Evolutionary conservation across 2,797 vertebrate species (phyloP).

Genomic region (Sternarchorhynchus goeldii): DNA sequence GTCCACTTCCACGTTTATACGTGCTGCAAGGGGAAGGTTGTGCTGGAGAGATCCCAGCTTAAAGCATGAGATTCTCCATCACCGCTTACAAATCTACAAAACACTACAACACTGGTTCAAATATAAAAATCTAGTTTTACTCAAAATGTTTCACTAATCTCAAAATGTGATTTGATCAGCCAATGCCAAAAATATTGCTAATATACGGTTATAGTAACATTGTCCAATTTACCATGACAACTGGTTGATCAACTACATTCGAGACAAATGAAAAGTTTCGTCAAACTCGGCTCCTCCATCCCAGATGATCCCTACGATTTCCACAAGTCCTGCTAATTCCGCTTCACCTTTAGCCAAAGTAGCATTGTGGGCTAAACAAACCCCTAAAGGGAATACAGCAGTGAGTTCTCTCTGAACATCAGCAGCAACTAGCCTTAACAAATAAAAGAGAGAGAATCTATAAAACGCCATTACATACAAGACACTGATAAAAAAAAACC

Average conservation of each 20-base stretch:
- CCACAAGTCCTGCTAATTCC: background rate
- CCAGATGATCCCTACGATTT: too few relatives aligned
- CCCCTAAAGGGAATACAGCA: conserved; percentile 9
- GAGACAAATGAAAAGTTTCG: too few relatives aligned
- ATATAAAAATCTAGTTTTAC: too few relatives aligned
- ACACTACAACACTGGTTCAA: background rate
- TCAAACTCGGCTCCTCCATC: too few relatives aligned
- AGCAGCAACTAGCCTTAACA: conserved; percentile 39
- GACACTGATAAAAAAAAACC: too few relatives aligned
- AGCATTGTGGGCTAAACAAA: background rate
- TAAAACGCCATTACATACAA: background rate
- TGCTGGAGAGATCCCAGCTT: background rate
- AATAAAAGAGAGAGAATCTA: background rate
- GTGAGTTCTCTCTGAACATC: background rate
- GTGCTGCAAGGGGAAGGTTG: background rate
- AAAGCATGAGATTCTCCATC: background rate
- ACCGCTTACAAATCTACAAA: background rate
- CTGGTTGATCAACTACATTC: too few relatives aligned
- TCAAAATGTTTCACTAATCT: too few relatives aligned
- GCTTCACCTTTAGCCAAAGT: background rate
- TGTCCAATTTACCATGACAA: too few relatives aligned
- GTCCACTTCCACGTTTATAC: background rate
- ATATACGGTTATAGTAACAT: too few relatives aligned
- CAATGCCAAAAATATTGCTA: too few relatives aligned
- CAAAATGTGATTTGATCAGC: too few relatives aligned